These are phyloP conservation scores for Paratilapia polleni DNA, from an alignment of 2,113 vertebrate species.

Conservation along the genomic window DNA sequence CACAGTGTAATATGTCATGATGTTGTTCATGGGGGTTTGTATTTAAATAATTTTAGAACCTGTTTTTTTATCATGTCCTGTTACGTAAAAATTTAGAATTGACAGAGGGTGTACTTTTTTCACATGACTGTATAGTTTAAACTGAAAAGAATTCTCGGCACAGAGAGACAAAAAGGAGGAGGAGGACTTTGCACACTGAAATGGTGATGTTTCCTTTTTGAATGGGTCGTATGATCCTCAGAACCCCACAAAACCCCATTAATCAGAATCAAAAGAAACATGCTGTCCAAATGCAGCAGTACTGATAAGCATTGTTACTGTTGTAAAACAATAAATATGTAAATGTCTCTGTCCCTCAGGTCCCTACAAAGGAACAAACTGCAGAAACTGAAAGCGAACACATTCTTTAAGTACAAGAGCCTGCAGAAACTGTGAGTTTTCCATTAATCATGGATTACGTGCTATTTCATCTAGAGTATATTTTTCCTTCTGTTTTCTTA, in stretches of 20 bases:
- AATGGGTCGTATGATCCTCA: neutral
- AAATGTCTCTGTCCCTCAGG: slow-evolving; percentile 73
- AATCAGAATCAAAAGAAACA: neutral
- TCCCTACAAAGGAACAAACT: slow-evolving; percentile 89
- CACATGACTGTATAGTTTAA: no score
- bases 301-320: neutral
- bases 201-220: neutral
- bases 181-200: no score
- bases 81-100: no score
- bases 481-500: neutral
- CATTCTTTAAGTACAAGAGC: slow-evolving; percentile 86
- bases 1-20: no score
- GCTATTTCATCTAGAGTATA: accelerated
- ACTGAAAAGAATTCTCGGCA: no score
- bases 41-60: no score
- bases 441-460: neutral
- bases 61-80: no score
- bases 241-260: neutral
- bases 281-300: neutral
- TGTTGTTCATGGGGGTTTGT: no score
- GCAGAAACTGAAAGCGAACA: slow-evolving; percentile 84
- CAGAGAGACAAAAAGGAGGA: no score
- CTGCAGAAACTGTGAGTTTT: slow-evolving; percentile 91
- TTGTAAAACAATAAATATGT: neutral
- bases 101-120: no score